A percentile compares a stretch with the other conserved stretches of the same genome.
These are phyloP conservation scores for Galendromus occidentalis DNA, from an alignment of 1,140 invertebrate species.

Conservation along the genomic window DNA sequence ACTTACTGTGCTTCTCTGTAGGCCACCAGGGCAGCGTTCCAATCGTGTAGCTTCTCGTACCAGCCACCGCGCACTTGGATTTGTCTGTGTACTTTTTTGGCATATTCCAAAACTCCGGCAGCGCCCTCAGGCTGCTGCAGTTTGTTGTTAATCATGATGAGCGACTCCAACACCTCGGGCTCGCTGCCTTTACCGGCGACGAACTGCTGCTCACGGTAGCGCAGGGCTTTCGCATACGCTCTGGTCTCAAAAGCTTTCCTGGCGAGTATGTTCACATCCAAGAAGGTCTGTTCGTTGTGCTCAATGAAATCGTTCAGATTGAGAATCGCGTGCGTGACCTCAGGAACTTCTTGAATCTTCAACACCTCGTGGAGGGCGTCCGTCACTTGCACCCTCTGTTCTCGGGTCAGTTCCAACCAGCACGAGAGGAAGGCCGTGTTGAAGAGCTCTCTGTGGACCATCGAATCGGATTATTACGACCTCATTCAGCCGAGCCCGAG, in stretches of 20 bases:
- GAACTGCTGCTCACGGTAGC: conserved; percentile 98
- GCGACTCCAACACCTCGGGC: conserved; percentile 59
- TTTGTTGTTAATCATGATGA: conserved; percentile 97
- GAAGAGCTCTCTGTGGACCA: conserved; percentile 76
- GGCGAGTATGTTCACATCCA: conserved; percentile 54
- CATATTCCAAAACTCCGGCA: conserved; percentile 68
- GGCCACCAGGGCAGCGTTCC: conserved; percentile 78
- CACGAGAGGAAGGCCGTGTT: conserved; percentile 97
- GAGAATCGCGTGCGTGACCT: conserved; percentile 89
- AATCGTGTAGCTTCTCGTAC: conserved; percentile 98
- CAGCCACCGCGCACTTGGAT: conserved; percentile 68
- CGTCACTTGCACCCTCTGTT: conserved; percentile 52
- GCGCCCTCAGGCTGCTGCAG: conserved; percentile 94
- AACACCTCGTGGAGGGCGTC: conserved; percentile 68
- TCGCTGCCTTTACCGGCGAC: conserved; percentile 36
- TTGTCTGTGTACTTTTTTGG: conserved; percentile 51
- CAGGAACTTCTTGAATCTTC: conserved; percentile 75
- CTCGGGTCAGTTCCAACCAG: conserved; percentile 77
- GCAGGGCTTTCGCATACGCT: conserved; percentile 85
- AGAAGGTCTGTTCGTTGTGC: conserved; percentile 83
- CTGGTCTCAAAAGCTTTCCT: conserved; percentile 39
- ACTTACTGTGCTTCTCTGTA: conserved; percentile 35
- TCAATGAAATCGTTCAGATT: conserved; percentile 99
- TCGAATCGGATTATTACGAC: conserved; percentile 41
- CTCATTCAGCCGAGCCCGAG: neutral